phyloP scores from a whole-genome alignment of 2,113 vertebrate species.

The Vulpes lagopus region DNA sequence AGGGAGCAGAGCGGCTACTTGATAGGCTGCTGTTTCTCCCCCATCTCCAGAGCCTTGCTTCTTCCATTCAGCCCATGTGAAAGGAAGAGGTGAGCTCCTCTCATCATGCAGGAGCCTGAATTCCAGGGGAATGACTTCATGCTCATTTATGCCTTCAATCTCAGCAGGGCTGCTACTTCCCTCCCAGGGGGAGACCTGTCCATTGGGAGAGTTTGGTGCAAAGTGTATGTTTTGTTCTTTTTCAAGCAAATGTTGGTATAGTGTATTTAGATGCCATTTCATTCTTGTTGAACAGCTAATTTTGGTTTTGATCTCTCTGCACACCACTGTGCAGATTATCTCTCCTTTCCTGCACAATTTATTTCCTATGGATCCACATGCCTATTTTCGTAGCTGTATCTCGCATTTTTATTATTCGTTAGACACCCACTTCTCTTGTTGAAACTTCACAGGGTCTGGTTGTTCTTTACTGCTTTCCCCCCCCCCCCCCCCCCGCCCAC shows the following conservation, averaged over 20 bases:
- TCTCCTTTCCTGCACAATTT: background rate
- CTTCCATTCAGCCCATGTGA: rapidly evolving
- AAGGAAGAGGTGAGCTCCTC: background rate
- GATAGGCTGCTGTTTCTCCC: background rate
- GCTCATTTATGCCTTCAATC: background rate
- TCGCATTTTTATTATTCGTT: constrained; percentile 56
- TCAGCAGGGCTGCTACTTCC: no score
- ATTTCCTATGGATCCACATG: background rate
- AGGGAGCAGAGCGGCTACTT: no score
- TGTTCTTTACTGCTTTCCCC: constrained; percentile 52
- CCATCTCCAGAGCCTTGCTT: background rate
- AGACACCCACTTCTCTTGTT: constrained; percentile 56
- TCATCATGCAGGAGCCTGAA: no score
- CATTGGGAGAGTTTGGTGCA: background rate
- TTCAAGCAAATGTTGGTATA: background rate
- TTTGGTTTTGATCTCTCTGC: background rate
- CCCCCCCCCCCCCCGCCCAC: constrained; percentile 72
- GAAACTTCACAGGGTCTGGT: constrained; percentile 65
- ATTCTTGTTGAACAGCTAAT: background rate
- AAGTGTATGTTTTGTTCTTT: background rate
- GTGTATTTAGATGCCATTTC: background rate
- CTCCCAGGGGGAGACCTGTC: no score
- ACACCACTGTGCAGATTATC: background rate
- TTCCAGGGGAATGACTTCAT: background rate
- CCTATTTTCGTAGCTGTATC: constrained; percentile 18